Conservation (phyloP, 2,113 vertebrate genomes). For the Microcebus jonahi region DNA sequence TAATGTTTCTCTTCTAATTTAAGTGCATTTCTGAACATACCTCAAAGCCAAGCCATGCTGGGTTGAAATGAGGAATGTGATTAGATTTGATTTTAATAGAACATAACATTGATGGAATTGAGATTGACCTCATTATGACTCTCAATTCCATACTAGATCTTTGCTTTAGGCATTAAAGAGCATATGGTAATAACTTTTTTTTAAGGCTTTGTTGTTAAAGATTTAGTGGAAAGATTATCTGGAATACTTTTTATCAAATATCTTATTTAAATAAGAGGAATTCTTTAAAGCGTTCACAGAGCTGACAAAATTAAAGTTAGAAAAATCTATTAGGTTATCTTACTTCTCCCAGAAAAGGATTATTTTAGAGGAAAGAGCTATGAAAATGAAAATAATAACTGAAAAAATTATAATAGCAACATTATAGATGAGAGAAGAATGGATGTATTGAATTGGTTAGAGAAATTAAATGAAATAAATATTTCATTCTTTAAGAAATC, state of each 20-base stretch:
- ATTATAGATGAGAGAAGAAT: neutral
- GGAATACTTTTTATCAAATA: slow-evolving; percentile 80
- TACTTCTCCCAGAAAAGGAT: slow-evolving; percentile 62
- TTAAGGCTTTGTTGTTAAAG: slow-evolving; percentile 74
- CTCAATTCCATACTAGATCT: slow-evolving; percentile 72
- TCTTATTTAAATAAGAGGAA: slow-evolving; percentile 79
- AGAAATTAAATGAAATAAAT: slow-evolving; percentile 58
- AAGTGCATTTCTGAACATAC: slow-evolving; percentile 83
- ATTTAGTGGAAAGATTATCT: slow-evolving; percentile 80
- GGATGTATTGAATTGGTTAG: neutral
- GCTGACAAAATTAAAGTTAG: slow-evolving; percentile 74
- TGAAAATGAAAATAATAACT: slow-evolving; percentile 68
- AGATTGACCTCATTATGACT: slow-evolving; percentile 81
- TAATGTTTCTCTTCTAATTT: slow-evolving; percentile 84
- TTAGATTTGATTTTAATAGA: slow-evolving; percentile 81
- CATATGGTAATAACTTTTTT: slow-evolving; percentile 79
- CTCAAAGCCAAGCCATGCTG: slow-evolving; percentile 83
- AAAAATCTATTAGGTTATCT: slow-evolving; percentile 78
- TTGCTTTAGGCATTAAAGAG: slow-evolving; percentile 79
- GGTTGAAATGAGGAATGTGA: slow-evolving; percentile 82
- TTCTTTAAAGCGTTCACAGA: slow-evolving; percentile 77
- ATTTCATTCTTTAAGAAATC: slow-evolving; percentile 4
- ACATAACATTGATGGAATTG: slow-evolving; percentile 80
- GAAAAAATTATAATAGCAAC: slow-evolving; percentile 60
- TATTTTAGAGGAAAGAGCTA: slow-evolving; percentile 54